Base-by-base conservation (phyloP, 2,888 invertebrate species). In the Metellina segmentata region DNA sequence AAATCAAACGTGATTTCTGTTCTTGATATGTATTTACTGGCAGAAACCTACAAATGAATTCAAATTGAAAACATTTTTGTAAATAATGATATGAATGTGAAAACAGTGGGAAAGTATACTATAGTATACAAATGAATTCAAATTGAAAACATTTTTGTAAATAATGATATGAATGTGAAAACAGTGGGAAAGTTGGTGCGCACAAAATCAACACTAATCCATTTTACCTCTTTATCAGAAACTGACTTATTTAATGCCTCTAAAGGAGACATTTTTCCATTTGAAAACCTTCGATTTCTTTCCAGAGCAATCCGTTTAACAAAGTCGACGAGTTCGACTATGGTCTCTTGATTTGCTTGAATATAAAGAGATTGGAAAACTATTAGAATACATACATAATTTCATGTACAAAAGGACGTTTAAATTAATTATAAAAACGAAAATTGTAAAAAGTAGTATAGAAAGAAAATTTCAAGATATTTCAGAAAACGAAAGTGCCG, bases 1-100 rank as follows among this genome's bases (percentile, higher is more conserved):
- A 99, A 99, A 95, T 99, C 98, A 94, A 99, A 98, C 49, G 97
- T 97, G 49, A 98, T 96, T 95, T 98, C 97, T 0, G 97, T 97
- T 93, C 97, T 96, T 20, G 96, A 85, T 77, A 91, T 89, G 82
- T 53, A 78, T 85, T 93, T 72, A n/a, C 69, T 16, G 34, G 77
- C 34, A 13, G 83, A 69, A 53, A 79, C 74, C 92, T 92, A 34
- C 5, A 79, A 52, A 77, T 69, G 53, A 52, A 74, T 83, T 53
- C 70, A 13, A 71, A 51, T 34, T 13, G 52, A 51, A 72, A 52
- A 7, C 20, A 20, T 51, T n/a, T 70, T 82, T 83, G 51, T 11
- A 4, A 34, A 34, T 4, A 34, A 34, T 34, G 34, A 4, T 34
- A 34, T 34, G 34, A 34, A 4, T 34, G 34, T 34, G 34, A 34